Evolutionary conservation across 2,113 vertebrate genomes (phyloP).

Genomic region (Promerops cafer): DNA sequence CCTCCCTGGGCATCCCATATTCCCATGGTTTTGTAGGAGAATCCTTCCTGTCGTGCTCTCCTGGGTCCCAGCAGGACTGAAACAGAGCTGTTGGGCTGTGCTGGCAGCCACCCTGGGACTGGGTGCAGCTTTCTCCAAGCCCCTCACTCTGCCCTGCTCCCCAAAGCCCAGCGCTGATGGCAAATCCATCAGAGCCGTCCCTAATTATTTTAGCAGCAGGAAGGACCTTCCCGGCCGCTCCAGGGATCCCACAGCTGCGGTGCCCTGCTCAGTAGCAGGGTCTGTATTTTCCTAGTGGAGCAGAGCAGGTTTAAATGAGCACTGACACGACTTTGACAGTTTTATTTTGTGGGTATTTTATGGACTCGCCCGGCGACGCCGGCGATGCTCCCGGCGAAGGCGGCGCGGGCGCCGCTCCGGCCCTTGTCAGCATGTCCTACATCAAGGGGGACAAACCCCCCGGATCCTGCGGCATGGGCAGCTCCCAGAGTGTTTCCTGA

Average conservation of each 20-base stretch:
- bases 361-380: neutral
- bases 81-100: neutral
- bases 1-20: fast-evolving
- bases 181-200: neutral
- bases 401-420: neutral
- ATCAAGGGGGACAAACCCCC: conserved; percentile 18
- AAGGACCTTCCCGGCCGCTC: neutral
- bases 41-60: fast-evolving
- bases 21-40: neutral
- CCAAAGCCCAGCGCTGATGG: neutral
- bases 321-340: conserved; percentile 49
- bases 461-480: neutral
- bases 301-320: conserved; percentile 49
- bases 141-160: neutral
- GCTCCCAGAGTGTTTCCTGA: conserved; percentile 7
- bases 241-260: neutral
- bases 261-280: conserved; percentile 18
- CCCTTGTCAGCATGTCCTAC: conserved; percentile 55
- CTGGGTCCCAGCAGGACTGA: neutral
- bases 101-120: neutral
- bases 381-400: neutral
- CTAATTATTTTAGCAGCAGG: neutral
- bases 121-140: neutral
- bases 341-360: conserved; percentile 57
- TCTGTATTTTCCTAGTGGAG: conserved; percentile 35